Percentiles rank a stretch among this genome's conserved stretches.
Evolutionary conservation across 1,140 invertebrate species (phyloP).

Genomic region (Aphelinus certus): DNA sequence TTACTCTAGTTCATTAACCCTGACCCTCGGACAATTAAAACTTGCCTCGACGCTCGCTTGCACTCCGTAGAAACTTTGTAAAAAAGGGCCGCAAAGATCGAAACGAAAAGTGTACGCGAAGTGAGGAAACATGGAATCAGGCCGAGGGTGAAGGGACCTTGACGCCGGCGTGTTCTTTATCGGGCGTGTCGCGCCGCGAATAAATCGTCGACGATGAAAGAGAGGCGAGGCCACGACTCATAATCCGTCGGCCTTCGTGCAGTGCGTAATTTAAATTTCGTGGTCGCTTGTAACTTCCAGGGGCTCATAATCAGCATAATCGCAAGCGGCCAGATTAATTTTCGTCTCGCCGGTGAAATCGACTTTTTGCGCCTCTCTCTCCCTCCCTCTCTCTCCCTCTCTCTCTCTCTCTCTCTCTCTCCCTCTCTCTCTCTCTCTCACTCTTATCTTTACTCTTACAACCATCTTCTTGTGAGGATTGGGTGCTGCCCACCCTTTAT

Average conservation of each 20-base stretch:
- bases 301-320: not conserved
- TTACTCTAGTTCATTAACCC: too few relatives aligned
- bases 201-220: constrained; percentile 6
- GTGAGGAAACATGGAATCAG: not conserved
- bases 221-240: not conserved
- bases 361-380: too few relatives aligned
- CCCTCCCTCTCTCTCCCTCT: too few relatives aligned
- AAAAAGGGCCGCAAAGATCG: not conserved
- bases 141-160: constrained; percentile 4
- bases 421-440: too few relatives aligned
- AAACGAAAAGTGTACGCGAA: not conserved
- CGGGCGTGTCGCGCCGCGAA: not conserved
- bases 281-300: constrained; percentile 22
- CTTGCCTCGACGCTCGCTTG: too few relatives aligned
- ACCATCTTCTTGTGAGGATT: too few relatives aligned
- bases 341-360: too few relatives aligned
- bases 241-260: constrained; percentile 43
- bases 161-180: constrained; percentile 6
- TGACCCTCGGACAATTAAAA: too few relatives aligned
- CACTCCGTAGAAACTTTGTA: too few relatives aligned
- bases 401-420: too few relatives aligned
- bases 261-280: constrained; percentile 52
- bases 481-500: too few relatives aligned
- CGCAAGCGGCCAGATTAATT: not conserved
- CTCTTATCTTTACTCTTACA: too few relatives aligned